Evolutionary conservation across 2,888 invertebrate genomes (phyloP), one percentile per base, ranked within the genome.

Genomic region (Sarcophaga carnaria): DNA sequence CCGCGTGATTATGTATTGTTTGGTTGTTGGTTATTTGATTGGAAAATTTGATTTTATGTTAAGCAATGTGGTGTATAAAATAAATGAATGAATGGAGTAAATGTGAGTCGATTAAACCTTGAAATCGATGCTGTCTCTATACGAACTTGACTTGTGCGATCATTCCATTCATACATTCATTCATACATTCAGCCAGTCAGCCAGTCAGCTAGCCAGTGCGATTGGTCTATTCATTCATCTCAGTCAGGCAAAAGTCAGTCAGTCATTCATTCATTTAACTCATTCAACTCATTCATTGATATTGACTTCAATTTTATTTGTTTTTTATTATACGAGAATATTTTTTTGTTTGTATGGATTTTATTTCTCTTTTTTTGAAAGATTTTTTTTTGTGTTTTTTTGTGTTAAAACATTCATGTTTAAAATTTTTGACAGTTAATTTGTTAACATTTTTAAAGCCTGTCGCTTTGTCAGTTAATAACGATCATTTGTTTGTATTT

Each of bases 381-480:
- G 14, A 2, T 14, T 14, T 49, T 49, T 49, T 14, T 49, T 14
- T 49, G 4, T 49, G 14, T 67, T 67, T 67, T n/a, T 45, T 67
- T 67, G 8, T 67, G 6, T 67, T 45, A 37, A 20, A n/a, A 67
- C 67, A n/a, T 67, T 25, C n/a, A 11, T 62, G n/a, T 10, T 10
- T n/a, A 62, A 20, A 37, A 6, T 20, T 62, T n/a, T 22, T 62
- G 25, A 64, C 22, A 87, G 87, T 87, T 85, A 85, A 88, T 88
- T 88, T 88, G 88, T 88, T 86, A 87, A 82, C 85, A 87, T 88
- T 87, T 82, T 80, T 81, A 79, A 84, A 70, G 85, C 76, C 85
- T 87, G 87, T 87, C 84, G 84, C 84, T 81, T 87, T 87, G 84
- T 87, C 75, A 67, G 85, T 81, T 76, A 82, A 87, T 81, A 76